Conservation (phyloP, 1,140 invertebrate genomes). For the Papilio glaucus region DNA sequence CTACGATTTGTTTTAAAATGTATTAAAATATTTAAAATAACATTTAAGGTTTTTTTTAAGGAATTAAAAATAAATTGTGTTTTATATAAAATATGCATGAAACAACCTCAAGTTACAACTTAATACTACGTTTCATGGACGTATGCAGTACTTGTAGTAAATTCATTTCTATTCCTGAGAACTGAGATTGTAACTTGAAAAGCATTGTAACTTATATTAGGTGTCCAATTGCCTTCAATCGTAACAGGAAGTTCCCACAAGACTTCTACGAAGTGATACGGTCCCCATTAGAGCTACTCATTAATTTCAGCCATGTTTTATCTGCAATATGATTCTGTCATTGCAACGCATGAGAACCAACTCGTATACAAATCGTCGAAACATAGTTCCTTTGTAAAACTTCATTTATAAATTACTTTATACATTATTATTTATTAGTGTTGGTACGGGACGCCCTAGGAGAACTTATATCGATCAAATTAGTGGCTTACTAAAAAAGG, state of each 20-base stretch:
- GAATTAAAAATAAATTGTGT: too few species aligned
- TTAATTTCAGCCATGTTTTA: neutral
- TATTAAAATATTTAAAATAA: too few species aligned
- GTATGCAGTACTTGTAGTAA: neutral
- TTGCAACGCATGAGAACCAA: neutral
- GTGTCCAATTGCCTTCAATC: neutral
- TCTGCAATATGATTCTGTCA: neutral
- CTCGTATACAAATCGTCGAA: neutral
- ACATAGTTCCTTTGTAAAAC: too few species aligned
- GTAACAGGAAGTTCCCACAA: constrained; percentile 9
- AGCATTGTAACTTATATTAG: neutral
- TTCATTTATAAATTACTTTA: too few species aligned
- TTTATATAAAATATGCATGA: too few species aligned
- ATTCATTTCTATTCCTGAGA: neutral
- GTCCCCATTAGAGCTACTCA: neutral
- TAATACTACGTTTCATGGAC: neutral
- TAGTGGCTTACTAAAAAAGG: too few species aligned
- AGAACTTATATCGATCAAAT: too few species aligned
- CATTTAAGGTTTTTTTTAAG: too few species aligned
- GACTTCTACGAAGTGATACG: neutral
- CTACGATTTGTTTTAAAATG: neutral
- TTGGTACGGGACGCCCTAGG: too few species aligned
- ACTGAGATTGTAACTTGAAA: neutral
- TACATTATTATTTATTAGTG: too few species aligned
- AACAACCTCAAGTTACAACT: too few species aligned